Base-by-base conservation (phyloP, 2,888 invertebrate species). In the Tipula confusa region DNA sequence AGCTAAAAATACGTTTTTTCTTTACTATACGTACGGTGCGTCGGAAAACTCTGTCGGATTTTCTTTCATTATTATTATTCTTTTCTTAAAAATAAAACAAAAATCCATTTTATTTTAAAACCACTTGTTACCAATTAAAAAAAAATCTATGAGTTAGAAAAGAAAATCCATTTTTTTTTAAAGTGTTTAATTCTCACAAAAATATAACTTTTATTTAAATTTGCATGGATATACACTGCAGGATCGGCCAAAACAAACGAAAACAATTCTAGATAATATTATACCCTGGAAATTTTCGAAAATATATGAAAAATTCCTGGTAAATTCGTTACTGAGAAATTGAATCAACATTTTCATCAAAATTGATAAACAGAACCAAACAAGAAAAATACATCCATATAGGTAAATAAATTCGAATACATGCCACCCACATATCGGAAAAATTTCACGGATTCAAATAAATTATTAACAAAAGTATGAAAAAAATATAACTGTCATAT, bases 1-100 rank as follows among this genome's bases (percentile, higher is more conserved):
- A 64, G 64, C 64, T 64, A 64, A 64, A 64, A 64, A 64, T 64
- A 64, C 64, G 64, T n/a, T 64, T 64, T 64, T 64, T 64, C n/a
- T 43, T 43, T 15, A 15, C 15, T 43, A 0, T 43, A 43, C 43
- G 43, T 43, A 43, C 43, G 43, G 15, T 43, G 24, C 64, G 64
- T 64, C 64, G 64, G 64, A 24, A 64, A 64, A 64, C 64, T 43
- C 15, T 24, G 64, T 64, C 64, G 64, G 24, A 7, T 64, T 64
- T 64, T 64, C 64, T 64, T 24, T 64, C 15, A 43, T 64, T 64
- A 64, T 64, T 64, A 64, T 64, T 64, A 64, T 64, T 64, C 11
- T 64, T 64, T 24, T 64, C 64, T 18, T 64, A 64, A 64, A 64
- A 64, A 64, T 64, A 64, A 64, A 64, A 64, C 64, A 18, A 64